A percentile compares a stretch with the other conserved stretches of the same genome.
Evolutionary conservation across 2,888 invertebrate genomes (phyloP).

Genomic region (Rapana venosa): DNA sequence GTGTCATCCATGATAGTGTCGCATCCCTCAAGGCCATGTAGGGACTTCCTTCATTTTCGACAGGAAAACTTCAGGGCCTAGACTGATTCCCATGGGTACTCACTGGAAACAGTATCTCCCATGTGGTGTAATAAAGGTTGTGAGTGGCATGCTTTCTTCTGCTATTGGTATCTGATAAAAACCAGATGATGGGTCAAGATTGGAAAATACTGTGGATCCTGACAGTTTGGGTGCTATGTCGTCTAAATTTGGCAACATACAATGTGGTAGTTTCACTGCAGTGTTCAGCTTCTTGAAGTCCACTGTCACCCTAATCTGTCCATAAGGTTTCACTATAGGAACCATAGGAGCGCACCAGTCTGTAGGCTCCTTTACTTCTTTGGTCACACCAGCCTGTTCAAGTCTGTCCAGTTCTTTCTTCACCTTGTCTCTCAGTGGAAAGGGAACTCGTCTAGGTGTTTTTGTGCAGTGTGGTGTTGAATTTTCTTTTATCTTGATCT

Average conservation of each 20-base stretch:
- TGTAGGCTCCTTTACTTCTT: not conserved
- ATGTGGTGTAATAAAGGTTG: slow-evolving; percentile 24
- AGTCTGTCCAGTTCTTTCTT: slow-evolving; percentile 3
- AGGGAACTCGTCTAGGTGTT: not conserved
- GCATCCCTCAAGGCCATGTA: slow-evolving; percentile 1
- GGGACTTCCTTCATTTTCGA: slow-evolving; percentile 26
- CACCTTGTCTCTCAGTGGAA: slow-evolving; percentile 5
- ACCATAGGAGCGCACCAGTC: slow-evolving; percentile 7
- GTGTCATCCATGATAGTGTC: slow-evolving; percentile 51
- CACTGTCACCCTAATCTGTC: not conserved
- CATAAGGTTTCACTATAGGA: not conserved
- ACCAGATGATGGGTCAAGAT: not conserved
- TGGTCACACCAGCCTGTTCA: not conserved
- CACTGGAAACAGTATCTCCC: not conserved
- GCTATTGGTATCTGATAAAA: not conserved
- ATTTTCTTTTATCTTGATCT: not conserved
- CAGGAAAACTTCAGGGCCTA: slow-evolving; percentile 23
- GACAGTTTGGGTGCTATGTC: not conserved
- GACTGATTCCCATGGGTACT: slow-evolving; percentile 21
- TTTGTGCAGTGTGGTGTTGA: not conserved
- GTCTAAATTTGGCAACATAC: slow-evolving; percentile 12
- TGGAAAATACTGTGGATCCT: not conserved
- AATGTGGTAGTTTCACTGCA: not conserved
- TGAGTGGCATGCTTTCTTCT: not conserved
- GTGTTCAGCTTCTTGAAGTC: slow-evolving; percentile 9